phyloP scores from a whole-genome alignment of 2,797 vertebrate species.

The Gambelia wislizenii region DNA sequence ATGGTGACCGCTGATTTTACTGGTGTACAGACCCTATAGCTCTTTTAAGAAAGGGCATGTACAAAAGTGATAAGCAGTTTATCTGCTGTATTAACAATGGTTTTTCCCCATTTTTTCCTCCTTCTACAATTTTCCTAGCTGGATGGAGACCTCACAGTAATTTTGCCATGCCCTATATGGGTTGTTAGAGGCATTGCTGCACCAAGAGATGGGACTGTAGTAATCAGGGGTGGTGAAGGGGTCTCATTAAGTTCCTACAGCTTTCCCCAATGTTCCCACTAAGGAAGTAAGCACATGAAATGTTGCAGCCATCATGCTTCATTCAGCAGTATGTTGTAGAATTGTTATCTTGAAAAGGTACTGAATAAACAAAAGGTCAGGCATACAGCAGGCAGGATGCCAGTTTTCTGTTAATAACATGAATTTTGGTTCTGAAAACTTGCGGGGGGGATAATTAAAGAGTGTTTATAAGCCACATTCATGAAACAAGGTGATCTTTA shows the following conservation, averaged over 20 bases:
- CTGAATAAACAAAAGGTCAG: slow-evolving; percentile 54
- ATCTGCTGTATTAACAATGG: background rate
- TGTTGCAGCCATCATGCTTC: slow-evolving; percentile 28
- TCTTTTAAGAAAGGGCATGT: background rate
- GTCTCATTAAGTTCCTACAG: slow-evolving; percentile 60
- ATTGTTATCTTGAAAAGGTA: slow-evolving; percentile 57
- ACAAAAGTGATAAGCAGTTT: background rate
- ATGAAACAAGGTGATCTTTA: slow-evolving; percentile 31
- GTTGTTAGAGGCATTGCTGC: slow-evolving; percentile 5
- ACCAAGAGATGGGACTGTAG: slow-evolving; percentile 44
- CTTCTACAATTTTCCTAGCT: slow-evolving; percentile 32
- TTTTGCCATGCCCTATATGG: slow-evolving; percentile 21
- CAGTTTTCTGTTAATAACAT: slow-evolving; percentile 41
- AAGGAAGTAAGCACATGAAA: slow-evolving; percentile 42
- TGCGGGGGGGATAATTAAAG: slow-evolving; percentile 1
- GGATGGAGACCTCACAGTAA: slow-evolving; percentile 3
- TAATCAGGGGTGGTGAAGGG: slow-evolving; percentile 31
- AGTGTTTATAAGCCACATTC: slow-evolving; percentile 29
- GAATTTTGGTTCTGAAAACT: slow-evolving; percentile 44
- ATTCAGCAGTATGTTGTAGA: slow-evolving; percentile 9
- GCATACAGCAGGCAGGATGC: slow-evolving; percentile 5
- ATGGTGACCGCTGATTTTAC: no score
- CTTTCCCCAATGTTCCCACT: slow-evolving; percentile 46
- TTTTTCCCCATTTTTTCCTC: slow-evolving; percentile 27
- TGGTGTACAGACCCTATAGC: background rate